phyloP scores from a whole-genome alignment of 92 coral and sea anemone species.

The Micromussa lordhowensis region DNA sequence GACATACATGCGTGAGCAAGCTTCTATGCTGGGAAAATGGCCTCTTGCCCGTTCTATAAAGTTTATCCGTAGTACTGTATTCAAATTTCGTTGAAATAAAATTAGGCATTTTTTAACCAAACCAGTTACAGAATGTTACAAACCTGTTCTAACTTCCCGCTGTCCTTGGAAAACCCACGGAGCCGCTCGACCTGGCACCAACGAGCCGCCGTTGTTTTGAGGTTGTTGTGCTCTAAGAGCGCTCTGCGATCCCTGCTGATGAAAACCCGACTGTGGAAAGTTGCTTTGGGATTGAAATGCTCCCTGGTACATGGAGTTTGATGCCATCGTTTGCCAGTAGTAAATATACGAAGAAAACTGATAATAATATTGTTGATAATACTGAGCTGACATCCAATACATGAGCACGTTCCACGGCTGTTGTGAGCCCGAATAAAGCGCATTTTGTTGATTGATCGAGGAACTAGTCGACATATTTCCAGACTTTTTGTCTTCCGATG shows the following conservation, averaged over 20 bases:
- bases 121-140: background rate
- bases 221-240: slow-evolving; percentile 18
- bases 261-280: slow-evolving; percentile 19
- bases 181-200: slow-evolving; percentile 2
- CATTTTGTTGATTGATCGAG: slow-evolving; percentile 15
- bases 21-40: background rate
- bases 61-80: background rate
- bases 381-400: slow-evolving; percentile 66
- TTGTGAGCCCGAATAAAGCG: slow-evolving; percentile 19
- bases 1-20: background rate
- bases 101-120: background rate
- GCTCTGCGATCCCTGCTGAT: slow-evolving; percentile 13
- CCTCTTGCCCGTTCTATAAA: background rate
- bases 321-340: slow-evolving; percentile 69
- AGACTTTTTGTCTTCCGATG: background rate
- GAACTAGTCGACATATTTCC: background rate
- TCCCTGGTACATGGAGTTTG: slow-evolving; percentile 46
- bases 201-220: background rate
- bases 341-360: slow-evolving; percentile 52
- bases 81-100: background rate
- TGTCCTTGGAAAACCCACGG: slow-evolving; percentile 34
- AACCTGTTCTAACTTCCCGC: slow-evolving; percentile 12
- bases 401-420: slow-evolving; percentile 59
- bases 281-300: slow-evolving; percentile 22
- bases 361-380: slow-evolving; percentile 66